These are phyloP conservation scores for Nansenia antarctica DNA, from an alignment of 2,113 vertebrate genomes.

Conservation along the genomic window DNA sequence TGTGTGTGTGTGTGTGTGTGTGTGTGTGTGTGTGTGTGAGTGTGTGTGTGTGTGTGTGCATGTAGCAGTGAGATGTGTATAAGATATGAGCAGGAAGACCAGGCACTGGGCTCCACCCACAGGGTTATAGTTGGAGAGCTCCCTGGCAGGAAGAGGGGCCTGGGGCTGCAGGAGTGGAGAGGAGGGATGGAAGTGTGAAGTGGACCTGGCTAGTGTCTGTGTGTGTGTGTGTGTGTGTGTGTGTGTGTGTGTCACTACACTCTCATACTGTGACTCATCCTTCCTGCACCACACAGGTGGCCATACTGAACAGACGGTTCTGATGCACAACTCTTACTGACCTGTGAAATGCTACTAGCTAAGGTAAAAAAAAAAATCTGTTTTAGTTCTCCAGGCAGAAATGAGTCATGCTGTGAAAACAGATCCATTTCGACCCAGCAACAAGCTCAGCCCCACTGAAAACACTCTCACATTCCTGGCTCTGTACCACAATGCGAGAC, in stretches of 20 bases:
- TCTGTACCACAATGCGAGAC: background rate
- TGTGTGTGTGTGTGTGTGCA: too few species aligned
- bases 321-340: background rate
- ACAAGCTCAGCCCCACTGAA: background rate
- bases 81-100: background rate
- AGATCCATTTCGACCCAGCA: background rate
- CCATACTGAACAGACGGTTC: background rate
- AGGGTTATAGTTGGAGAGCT: background rate
- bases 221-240: too few species aligned
- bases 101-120: background rate
- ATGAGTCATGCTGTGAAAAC: background rate
- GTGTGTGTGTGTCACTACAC: background rate
- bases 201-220: too few species aligned
- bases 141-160: background rate
- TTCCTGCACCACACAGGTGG: background rate
- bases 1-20: too few species aligned
- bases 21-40: too few species aligned
- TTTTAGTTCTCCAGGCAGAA: background rate
- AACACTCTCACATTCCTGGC: background rate
- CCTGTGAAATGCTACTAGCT: background rate
- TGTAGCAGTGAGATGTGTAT: background rate
- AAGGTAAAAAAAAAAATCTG: background rate
- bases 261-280: slow-evolving; percentile 3
- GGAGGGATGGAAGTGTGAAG: too few species aligned
- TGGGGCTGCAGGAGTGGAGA: background rate